A percentile compares a stretch with the other conserved stretches of the same genome.
Conservation (phyloP, 1,140 invertebrate genomes). For the Stegodyphus mimosarum region DNA sequence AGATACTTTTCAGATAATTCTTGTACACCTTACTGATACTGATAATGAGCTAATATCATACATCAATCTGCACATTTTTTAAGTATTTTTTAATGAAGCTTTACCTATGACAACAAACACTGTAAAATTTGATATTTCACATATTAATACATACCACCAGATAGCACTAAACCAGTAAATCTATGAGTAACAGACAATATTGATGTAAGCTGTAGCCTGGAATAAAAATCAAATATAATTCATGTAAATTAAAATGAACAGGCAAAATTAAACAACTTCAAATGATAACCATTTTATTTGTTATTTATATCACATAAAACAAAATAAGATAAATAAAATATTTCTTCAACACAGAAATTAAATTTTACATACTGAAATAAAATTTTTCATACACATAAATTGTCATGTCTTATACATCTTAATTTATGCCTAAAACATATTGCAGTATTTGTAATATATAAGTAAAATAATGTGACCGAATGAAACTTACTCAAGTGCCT, state of each 20-base stretch:
- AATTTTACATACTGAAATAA: not conserved
- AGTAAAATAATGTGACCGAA: not conserved
- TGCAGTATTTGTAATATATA: not conserved
- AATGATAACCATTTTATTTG: not conserved
- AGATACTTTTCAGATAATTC: slow-evolving; percentile 9
- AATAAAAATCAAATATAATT: not conserved
- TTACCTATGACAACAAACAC: no score
- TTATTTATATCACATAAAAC: no score
- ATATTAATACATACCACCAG: slow-evolving; percentile 59
- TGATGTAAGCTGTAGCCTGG: slow-evolving; percentile 75
- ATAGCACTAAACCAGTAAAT: slow-evolving; percentile 71
- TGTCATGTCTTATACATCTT: not conserved
- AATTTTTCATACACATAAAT: not conserved
- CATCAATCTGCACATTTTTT: no score
- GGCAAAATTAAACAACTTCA: not conserved
- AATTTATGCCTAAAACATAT: not conserved
- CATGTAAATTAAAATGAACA: not conserved
- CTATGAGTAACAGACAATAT: slow-evolving; percentile 85
- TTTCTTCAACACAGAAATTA: not conserved
- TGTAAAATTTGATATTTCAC: no score
- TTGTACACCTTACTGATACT: not conserved
- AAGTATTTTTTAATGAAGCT: no score
- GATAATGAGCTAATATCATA: no score
- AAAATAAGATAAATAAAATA: not conserved
- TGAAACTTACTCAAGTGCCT: no score